Evolutionary conservation across 2,797 vertebrate genomes (phyloP).

Genomic region (Tadarida brasiliensis): DNA sequence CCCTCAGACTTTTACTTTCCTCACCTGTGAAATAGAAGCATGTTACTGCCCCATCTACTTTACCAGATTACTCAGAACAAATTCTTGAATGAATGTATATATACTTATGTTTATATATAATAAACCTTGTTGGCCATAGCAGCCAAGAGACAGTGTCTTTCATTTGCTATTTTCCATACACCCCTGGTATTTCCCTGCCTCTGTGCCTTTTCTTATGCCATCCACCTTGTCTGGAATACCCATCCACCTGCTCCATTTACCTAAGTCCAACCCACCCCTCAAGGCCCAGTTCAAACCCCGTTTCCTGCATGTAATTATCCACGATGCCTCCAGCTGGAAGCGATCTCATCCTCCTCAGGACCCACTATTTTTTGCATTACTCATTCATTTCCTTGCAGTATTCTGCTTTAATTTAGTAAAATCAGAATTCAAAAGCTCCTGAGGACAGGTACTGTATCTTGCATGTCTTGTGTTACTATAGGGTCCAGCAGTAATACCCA

Average conservation of each 20-base stretch:
- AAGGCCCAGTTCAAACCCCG: background rate
- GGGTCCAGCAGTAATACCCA: background rate
- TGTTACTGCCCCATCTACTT: background rate
- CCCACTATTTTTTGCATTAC: background rate
- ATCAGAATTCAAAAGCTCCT: background rate
- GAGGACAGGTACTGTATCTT: background rate
- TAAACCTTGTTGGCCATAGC: background rate
- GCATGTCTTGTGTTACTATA: background rate
- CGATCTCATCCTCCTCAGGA: background rate
- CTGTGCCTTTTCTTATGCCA: background rate
- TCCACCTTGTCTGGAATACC: background rate
- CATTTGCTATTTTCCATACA: background rate
- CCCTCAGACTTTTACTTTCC: background rate
- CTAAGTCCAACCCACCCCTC: background rate
- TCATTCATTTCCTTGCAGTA: background rate
- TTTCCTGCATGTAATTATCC: background rate
- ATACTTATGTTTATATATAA: background rate
- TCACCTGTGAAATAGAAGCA: background rate
- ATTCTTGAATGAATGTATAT: background rate
- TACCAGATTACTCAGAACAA: background rate
- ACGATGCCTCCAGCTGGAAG: background rate
- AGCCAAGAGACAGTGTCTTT: background rate
- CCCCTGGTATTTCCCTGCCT: background rate
- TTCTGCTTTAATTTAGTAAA: slow-evolving; percentile 13
- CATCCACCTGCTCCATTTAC: background rate